These are phyloP conservation scores for Leptopilina syphax DNA, from an alignment of 2,888 invertebrate species.

Conservation along the genomic window DNA sequence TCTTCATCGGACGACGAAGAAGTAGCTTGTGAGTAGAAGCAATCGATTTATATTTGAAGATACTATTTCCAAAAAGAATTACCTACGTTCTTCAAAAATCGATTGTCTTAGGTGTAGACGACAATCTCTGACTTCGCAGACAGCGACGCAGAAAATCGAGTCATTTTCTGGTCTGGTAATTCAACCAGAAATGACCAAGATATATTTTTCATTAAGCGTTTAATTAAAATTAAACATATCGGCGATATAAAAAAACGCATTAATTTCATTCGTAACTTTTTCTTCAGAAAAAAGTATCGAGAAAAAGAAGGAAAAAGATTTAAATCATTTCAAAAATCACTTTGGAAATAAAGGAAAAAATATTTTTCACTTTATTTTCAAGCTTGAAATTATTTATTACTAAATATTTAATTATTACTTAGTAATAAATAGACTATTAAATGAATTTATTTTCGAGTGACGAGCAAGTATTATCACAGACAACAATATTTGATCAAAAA, in stretches of 20 bases:
- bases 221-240: neutral
- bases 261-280: slow-evolving; percentile 1
- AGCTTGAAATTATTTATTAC: no score
- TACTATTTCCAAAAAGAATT: neutral
- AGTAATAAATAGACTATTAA: neutral
- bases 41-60: slow-evolving; percentile 1
- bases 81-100: slow-evolving; percentile 23
- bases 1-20: slow-evolving; percentile 69
- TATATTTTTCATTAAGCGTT: neutral
- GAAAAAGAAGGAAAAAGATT: slow-evolving; percentile 1
- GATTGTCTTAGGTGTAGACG: slow-evolving; percentile 56
- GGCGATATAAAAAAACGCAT: neutral
- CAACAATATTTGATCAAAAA: neutral
- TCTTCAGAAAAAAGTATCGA: neutral
- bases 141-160: slow-evolving; percentile 39
- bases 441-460: slow-evolving; percentile 12
- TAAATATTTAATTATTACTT: no score
- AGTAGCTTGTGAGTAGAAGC: slow-evolving; percentile 60
- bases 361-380: neutral
- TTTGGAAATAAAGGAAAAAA: neutral
- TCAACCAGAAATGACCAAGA: slow-evolving; percentile 6
- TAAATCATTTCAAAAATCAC: neutral
- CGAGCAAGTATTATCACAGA: slow-evolving; percentile 13
- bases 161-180: slow-evolving; percentile 16
- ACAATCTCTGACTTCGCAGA: slow-evolving; percentile 50